Evolutionary conservation across 2,888 invertebrate species (phyloP), one percentile per base, ranked within the genome.

Genomic region (Heliconius charithonia): DNA sequence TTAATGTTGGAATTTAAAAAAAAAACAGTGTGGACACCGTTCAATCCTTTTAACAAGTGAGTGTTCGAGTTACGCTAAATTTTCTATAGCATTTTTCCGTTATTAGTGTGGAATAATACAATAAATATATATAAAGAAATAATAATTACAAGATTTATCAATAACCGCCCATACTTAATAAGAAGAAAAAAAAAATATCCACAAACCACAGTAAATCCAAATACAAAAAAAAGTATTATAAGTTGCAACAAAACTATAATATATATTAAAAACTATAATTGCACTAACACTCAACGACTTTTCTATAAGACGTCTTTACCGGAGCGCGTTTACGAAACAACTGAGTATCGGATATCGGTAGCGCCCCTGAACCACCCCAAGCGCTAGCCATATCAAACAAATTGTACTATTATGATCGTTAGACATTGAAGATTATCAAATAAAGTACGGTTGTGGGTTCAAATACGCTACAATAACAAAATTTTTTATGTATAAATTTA

Each of bases 351-450:
- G 16, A 13, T 32, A 59, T 19, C n/a, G 41, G 69, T 16, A 25
- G n/a, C 69, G 69, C 59, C 72, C 72, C 72, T 56, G n/a, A 72
- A 37, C 72, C 59, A 72, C 72, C 72, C 72, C 59, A 72, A 72
- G 56, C n/a, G 9, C 4, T 16, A 59, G 59, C 59, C n/a, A 37
- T 72, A 72, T 32, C 37, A 37, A 32, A 16, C 27, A 51, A 70
- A 45, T 16, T 19, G 27, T 70, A 51, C 19, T 51, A 70, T 25
- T 25, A 3, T 41, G 25, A 10, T 27, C 69, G 45, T 32, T 41
- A 69, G 27, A 27, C 16, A 27, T 29, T 9, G 3, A 51, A 65
- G 16, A 32, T 66, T 0, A 22, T 7, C 32, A 22, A 32, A 10
- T 10, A 66, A 32, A 0, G 19, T 3, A 66, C 22, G 9, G 66